A percentile compares a stretch with the other conserved stretches of the same genome.
phyloP scores from a whole-genome alignment of 2,797 vertebrate genomes.

The Sebastes hubbsi region DNA sequence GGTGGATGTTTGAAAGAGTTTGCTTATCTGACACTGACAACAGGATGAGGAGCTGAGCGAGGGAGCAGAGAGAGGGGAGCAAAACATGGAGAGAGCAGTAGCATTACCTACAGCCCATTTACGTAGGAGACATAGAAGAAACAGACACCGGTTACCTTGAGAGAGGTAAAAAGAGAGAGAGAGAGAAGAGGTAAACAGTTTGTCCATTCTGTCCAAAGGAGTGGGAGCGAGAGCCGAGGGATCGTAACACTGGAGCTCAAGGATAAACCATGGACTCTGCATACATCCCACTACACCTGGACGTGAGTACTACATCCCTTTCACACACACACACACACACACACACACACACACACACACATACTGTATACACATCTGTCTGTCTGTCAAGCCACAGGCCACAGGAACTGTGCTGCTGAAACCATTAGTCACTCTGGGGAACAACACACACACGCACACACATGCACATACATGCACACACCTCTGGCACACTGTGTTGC shows the following conservation, averaged over 20 bases:
- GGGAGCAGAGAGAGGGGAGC: slow-evolving; percentile 40
- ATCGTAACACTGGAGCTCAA: slow-evolving; percentile 88
- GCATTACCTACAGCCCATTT: slow-evolving; percentile 34
- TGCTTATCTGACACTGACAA: slow-evolving; percentile 80
- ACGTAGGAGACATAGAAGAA: slow-evolving; percentile 49
- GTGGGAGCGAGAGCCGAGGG: slow-evolving; percentile 78
- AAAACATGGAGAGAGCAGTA: slow-evolving; percentile 67
- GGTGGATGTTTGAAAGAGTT: slow-evolving; percentile 74
- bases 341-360: slow-evolving; percentile 10
- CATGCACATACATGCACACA: slow-evolving; percentile 50
- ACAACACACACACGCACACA: slow-evolving; percentile 46
- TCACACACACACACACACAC: slow-evolving; percentile 26
- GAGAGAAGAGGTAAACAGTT: slow-evolving; percentile 52
- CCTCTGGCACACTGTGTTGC: slow-evolving; percentile 55
- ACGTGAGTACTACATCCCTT: slow-evolving; percentile 80
- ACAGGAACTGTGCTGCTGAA: slow-evolving; percentile 76
- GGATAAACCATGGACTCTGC: slow-evolving; percentile 89
- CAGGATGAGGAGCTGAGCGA: slow-evolving; percentile 80
- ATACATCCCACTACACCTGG: slow-evolving; percentile 84
- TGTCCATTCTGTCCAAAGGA: slow-evolving; percentile 73
- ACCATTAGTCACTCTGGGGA: slow-evolving; percentile 76
- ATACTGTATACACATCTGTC: slow-evolving; percentile 25
- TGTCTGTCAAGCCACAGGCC: slow-evolving; percentile 63
- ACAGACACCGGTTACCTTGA: slow-evolving; percentile 54
- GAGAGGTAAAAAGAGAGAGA: slow-evolving; percentile 23